These are phyloP conservation scores for Psittacula derbiana DNA, from an alignment of 2,797 vertebrate species.

Conservation along the genomic window DNA sequence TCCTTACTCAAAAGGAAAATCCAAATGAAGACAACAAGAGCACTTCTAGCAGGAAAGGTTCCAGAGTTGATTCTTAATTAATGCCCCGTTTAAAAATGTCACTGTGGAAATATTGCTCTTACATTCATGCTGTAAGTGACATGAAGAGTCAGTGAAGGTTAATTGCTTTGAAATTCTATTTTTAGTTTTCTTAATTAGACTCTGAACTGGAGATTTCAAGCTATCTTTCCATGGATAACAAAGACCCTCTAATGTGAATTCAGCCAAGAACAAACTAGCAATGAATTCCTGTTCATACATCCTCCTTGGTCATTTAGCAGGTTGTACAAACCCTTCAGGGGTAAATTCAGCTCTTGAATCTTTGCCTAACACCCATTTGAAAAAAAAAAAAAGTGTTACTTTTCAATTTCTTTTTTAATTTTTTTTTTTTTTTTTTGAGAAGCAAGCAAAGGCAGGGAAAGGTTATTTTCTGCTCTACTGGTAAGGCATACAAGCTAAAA, in stretches of 20 bases:
- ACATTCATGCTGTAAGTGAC: background rate
- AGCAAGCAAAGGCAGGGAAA: background rate
- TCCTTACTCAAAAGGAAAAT: background rate
- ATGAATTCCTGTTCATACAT: conserved; percentile 19
- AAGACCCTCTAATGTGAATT: conserved; percentile 45
- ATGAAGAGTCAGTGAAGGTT: conserved; percentile 30
- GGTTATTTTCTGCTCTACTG: background rate
- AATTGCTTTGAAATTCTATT: conserved; percentile 53
- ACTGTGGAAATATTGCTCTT: conserved; percentile 18
- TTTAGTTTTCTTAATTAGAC: conserved; percentile 50
- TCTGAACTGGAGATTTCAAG: conserved; percentile 48
- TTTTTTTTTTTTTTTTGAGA: background rate
- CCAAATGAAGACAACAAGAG: background rate
- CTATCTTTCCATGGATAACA: background rate
- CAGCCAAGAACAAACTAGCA: conserved; percentile 29
- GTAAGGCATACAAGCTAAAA: background rate
- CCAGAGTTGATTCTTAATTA: background rate
- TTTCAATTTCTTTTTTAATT: background rate
- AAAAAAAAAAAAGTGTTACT: background rate
- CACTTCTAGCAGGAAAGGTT: background rate
- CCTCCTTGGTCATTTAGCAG: conserved; percentile 14
- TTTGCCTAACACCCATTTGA: background rate
- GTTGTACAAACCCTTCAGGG: background rate
- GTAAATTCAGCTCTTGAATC: background rate
- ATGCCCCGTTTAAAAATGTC: conserved; percentile 3